A percentile compares a stretch with the other conserved stretches of the same genome.
Evolutionary conservation across 2,113 vertebrate genomes (phyloP).

Genomic region (Craseonycteris thonglongyai): DNA sequence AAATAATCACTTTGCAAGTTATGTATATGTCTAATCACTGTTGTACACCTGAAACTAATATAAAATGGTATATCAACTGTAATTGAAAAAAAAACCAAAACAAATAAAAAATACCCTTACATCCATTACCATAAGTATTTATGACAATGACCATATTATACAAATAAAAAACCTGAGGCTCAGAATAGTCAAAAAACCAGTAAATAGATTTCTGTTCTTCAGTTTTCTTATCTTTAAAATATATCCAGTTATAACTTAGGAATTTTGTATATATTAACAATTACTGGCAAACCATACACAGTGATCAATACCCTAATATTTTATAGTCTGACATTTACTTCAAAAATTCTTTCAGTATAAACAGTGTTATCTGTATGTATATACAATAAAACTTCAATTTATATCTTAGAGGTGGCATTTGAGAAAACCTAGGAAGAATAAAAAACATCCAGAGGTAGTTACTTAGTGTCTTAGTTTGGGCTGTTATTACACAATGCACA

Average conservation of each 20-base stretch:
- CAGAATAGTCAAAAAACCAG: background rate
- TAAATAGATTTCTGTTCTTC: background rate
- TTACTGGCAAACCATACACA: background rate
- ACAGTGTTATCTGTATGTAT: background rate
- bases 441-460: background rate
- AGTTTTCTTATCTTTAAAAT: background rate
- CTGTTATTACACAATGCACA: background rate
- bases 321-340: background rate
- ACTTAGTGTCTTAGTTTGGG: background rate
- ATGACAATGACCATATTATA: background rate
- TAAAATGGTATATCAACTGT: too few relatives aligned
- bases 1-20: too few relatives aligned
- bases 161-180: background rate
- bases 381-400: background rate
- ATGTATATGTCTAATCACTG: too few relatives aligned
- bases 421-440: background rate
- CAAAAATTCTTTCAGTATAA: background rate
- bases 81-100: too few relatives aligned
- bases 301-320: background rate
- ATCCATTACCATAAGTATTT: background rate
- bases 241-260: background rate
- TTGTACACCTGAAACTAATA: too few relatives aligned
- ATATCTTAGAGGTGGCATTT: background rate
- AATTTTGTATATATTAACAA: background rate
- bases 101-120: background rate